Conservation (phyloP, 64 coral and sea anemone species). For the Orbicella faveolata region DNA sequence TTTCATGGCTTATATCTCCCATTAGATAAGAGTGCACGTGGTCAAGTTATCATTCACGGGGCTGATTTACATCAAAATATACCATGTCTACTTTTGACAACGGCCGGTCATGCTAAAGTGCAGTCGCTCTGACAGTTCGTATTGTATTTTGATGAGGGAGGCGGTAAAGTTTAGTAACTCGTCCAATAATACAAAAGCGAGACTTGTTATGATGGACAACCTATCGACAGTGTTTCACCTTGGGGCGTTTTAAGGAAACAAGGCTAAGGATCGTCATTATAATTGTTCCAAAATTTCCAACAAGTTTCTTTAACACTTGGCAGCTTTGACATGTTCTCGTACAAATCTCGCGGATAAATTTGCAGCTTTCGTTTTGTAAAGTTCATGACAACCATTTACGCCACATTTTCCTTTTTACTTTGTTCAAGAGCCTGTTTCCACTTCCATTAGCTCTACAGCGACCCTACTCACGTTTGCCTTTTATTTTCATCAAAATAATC, state of each 20-base stretch:
- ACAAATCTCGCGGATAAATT: not conserved
- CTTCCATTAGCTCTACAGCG: not conserved
- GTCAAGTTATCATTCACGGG: conserved; percentile 56
- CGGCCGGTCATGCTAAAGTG: conserved; percentile 45
- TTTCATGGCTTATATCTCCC: conserved; percentile 69
- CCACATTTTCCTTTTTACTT: not conserved
- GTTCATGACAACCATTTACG: too few relatives aligned
- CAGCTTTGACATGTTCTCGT: not conserved
- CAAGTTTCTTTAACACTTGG: not conserved
- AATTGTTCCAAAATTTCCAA: conserved; percentile 4
- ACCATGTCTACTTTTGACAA: conserved; percentile 48
- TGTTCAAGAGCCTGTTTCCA: not conserved
- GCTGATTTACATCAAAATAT: conserved; percentile 75
- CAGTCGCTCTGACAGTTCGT: conserved; percentile 36
- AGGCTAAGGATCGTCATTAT: conserved; percentile 12
- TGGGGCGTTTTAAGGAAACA: conserved; percentile 1
- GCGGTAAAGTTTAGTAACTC: conserved; percentile 46
- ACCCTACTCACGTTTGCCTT: not conserved
- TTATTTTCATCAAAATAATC: conserved; percentile 10
- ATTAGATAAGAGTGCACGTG: conserved; percentile 65
- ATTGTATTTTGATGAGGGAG: conserved; percentile 75
- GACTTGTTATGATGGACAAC: conserved; percentile 45
- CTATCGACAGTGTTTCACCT: conserved; percentile 34
- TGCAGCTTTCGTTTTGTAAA: not conserved
- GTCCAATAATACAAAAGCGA: conserved; percentile 67